phyloP scores from a whole-genome alignment of 2,888 invertebrate species.

The Macrostomum cliftonense region DNA sequence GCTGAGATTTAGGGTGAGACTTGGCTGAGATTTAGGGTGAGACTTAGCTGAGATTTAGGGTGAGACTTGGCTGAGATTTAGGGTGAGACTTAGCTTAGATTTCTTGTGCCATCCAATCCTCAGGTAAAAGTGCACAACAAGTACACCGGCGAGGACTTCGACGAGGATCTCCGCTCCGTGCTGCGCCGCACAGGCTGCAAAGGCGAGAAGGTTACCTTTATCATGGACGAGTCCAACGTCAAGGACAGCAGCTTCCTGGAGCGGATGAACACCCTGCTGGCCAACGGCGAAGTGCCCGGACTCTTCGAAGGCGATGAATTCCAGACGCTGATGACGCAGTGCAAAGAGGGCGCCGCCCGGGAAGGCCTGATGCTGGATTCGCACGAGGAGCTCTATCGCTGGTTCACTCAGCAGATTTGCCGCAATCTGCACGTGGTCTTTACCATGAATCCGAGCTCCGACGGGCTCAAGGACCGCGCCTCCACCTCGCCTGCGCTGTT shows the following conservation, averaged over 20 bases:
- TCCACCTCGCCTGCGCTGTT: slow-evolving; percentile 96
- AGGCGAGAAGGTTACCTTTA: slow-evolving; percentile 87
- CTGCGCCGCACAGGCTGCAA: slow-evolving; percentile 43
- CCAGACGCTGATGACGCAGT: slow-evolving; percentile 95
- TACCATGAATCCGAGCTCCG: slow-evolving; percentile 98
- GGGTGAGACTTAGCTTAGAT: too few species aligned
- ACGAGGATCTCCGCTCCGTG: slow-evolving; percentile 70
- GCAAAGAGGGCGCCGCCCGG: slow-evolving; percentile 91
- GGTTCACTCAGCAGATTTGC: slow-evolving; percentile 65
- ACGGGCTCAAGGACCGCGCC: slow-evolving; percentile 89
- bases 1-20: too few species aligned
- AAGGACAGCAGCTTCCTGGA: slow-evolving; percentile 94
- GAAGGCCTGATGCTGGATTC: slow-evolving; percentile 96
- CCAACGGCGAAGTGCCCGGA: slow-evolving; percentile 73
- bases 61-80: too few species aligned
- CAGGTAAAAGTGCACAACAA: slow-evolving; percentile 98
- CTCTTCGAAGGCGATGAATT: slow-evolving; percentile 66
- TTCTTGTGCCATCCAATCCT: neutral
- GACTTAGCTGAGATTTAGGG: too few species aligned
- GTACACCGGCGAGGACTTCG: slow-evolving; percentile 93
- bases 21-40: too few species aligned
- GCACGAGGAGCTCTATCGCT: slow-evolving; percentile 92
- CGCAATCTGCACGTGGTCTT: slow-evolving; percentile 94
- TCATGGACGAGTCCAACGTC: slow-evolving; percentile 95
- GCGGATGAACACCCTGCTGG: slow-evolving; percentile 91